Conservation (phyloP, 2,797 vertebrate species). For the Sebastes itinus region DNA sequence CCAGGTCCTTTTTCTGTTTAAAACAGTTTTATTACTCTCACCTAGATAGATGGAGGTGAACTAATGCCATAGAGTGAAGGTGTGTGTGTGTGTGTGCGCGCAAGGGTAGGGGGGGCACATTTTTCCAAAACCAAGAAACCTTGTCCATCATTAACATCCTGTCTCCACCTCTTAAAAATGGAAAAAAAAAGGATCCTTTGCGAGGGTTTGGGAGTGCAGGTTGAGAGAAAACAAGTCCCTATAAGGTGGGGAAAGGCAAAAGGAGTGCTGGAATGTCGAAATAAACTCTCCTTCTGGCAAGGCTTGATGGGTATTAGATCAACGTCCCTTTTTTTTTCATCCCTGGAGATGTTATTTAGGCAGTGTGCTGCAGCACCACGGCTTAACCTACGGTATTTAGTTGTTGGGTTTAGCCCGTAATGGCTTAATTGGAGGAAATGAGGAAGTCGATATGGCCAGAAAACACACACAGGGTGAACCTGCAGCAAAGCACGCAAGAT, state of each 20-base stretch:
- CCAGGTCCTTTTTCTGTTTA: constrained; percentile 43
- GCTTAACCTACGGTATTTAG: background rate
- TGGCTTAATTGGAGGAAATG: constrained; percentile 47
- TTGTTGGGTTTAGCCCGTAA: constrained; percentile 27
- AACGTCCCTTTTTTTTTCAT: constrained; percentile 45
- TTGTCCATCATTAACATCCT: constrained; percentile 61
- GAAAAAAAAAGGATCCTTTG: constrained; percentile 53
- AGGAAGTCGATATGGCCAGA: constrained; percentile 34
- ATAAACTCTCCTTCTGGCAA: constrained; percentile 69
- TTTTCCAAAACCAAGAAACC: constrained; percentile 46
- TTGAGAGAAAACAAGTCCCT: constrained; percentile 74
- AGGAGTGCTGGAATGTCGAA: constrained; percentile 69
- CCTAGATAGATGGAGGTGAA: constrained; percentile 9
- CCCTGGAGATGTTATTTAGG: constrained; percentile 31
- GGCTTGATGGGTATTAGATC: constrained; percentile 64
- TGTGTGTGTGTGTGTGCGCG: constrained; percentile 24
- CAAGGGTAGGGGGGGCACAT: background rate
- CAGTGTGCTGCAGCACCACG: background rate
- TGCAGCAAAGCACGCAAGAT: background rate
- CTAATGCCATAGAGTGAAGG: background rate
- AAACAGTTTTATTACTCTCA: constrained; percentile 60
- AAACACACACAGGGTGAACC: background rate
- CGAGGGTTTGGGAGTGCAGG: constrained; percentile 43
- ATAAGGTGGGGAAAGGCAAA: constrained; percentile 61
- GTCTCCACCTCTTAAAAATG: constrained; percentile 63